phyloP scores from a whole-genome alignment of 1,140 invertebrate genomes.

The Megathymus violae region DNA sequence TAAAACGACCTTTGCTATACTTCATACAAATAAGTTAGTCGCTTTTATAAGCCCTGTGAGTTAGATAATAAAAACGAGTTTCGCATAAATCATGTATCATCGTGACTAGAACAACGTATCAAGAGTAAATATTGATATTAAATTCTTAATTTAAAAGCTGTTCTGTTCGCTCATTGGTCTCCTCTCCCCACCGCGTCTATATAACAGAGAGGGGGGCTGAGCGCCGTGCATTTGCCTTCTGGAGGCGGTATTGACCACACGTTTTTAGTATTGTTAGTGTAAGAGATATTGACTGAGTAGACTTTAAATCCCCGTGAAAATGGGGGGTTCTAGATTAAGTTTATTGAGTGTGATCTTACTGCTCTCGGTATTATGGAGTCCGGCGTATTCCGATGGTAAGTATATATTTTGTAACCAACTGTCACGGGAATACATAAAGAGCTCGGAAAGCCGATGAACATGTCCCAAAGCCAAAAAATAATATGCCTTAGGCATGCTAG shows the following conservation, averaged over 20 bases:
- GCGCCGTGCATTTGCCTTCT: conserved; percentile 59
- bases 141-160: conserved; percentile 35
- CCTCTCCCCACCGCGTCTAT: conserved; percentile 53
- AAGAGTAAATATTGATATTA: conserved; percentile 31
- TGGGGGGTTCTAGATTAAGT: conserved; percentile 70
- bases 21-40: neutral
- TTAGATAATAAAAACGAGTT: neutral
- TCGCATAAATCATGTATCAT: neutral
- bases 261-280: conserved; percentile 57
- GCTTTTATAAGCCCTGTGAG: too few relatives aligned
- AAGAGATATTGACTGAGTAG: conserved; percentile 64
- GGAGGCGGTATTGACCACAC: conserved; percentile 49
- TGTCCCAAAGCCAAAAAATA: too few relatives aligned
- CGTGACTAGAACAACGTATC: conserved; percentile 1
- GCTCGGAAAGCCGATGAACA: too few relatives aligned
- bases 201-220: conserved; percentile 43
- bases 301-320: conserved; percentile 57
- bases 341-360: conserved; percentile 62
- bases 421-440: too few relatives aligned
- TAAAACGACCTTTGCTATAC: neutral
- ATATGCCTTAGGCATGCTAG: too few relatives aligned
- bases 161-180: conserved; percentile 19
- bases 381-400: conserved; percentile 62
- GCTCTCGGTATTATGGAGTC: conserved; percentile 71
- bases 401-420: too few relatives aligned